Evolutionary conservation across 2,888 invertebrate genomes (phyloP).

Genomic region (Dicyrtomina minuta): DNA sequence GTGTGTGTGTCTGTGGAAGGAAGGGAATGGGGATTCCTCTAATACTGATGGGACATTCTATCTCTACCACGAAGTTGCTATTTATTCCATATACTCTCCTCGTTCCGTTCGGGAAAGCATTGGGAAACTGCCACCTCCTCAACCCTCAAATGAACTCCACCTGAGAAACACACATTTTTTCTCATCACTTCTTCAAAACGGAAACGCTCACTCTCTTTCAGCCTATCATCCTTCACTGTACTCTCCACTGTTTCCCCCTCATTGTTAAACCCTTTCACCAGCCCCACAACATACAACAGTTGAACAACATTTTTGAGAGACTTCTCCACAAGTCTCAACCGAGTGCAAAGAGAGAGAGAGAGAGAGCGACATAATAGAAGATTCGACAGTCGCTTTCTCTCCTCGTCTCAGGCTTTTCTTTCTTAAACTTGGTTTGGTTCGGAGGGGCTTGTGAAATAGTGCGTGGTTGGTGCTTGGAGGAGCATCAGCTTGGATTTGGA

Average conservation of each 20-base stretch:
- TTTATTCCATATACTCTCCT: background rate
- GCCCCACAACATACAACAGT: too few relatives aligned
- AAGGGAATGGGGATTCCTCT: background rate
- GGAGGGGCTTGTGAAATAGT: too few relatives aligned
- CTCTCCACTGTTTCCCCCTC: background rate
- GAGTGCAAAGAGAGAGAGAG: too few relatives aligned
- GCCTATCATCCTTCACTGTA: background rate
- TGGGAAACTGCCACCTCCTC: slow-evolving; percentile 19
- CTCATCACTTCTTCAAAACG: background rate
- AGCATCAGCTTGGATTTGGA: background rate
- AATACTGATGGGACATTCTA: background rate
- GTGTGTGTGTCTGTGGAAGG: too few relatives aligned
- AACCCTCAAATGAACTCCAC: slow-evolving; percentile 19
- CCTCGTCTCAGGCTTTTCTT: background rate
- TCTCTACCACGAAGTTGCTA: background rate
- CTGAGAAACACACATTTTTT: slow-evolving; percentile 9
- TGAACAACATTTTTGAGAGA: too few relatives aligned
- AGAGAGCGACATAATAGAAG: background rate
- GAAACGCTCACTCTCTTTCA: background rate
- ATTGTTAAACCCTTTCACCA: too few relatives aligned
- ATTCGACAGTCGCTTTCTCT: too few relatives aligned
- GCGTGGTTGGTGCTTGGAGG: background rate
- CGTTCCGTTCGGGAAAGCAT: background rate
- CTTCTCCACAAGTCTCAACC: too few relatives aligned
- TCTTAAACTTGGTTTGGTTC: background rate